Evolutionary conservation across 2,113 vertebrate genomes (phyloP).

Genomic region (Loxodonta africana): DNA sequence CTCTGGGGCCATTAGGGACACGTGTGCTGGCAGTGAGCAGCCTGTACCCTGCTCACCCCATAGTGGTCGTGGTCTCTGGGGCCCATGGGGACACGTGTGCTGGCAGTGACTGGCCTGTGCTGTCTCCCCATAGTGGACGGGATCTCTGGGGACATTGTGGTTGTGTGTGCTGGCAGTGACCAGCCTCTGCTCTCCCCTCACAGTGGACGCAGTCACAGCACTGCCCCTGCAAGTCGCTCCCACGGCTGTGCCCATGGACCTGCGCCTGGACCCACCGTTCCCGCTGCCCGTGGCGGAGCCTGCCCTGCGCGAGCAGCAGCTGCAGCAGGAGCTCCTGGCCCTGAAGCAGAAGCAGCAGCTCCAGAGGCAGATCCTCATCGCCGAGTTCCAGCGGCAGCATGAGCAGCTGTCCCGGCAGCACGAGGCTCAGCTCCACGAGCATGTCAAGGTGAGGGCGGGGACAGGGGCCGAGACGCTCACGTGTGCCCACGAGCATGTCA

Average conservation of each 20-base stretch:
- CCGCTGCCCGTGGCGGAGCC: conserved; percentile 90
- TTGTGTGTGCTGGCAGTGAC: too few species aligned
- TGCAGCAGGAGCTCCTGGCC: conserved; percentile 97
- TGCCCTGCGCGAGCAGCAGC: conserved; percentile 94
- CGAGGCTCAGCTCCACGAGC: conserved; percentile 97
- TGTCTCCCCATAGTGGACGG: too few species aligned
- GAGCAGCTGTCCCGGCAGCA: conserved; percentile 98
- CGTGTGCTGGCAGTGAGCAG: too few species aligned
- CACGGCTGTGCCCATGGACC: conserved; percentile 95
- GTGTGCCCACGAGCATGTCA: too few species aligned
- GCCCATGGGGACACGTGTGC: too few species aligned
- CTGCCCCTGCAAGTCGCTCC: conserved; percentile 95
- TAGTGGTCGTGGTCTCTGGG: too few species aligned
- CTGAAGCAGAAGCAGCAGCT: conserved; percentile 99
- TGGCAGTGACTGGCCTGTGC: too few species aligned
- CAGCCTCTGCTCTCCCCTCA: too few species aligned
- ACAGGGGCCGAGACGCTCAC: too few species aligned
- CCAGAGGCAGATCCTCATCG: conserved; percentile 97
- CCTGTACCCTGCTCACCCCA: too few species aligned
- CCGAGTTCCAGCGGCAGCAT: conserved; percentile 98
- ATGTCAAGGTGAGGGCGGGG: conserved; percentile 93
- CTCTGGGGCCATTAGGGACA: too few species aligned
- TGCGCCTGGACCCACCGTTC: conserved; percentile 96
- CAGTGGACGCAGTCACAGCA: conserved; percentile 89
- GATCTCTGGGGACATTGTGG: too few species aligned